These are phyloP conservation scores for Brachionus plicatilis DNA, from an alignment of 1,140 invertebrate genomes.

Conservation along the genomic window DNA sequence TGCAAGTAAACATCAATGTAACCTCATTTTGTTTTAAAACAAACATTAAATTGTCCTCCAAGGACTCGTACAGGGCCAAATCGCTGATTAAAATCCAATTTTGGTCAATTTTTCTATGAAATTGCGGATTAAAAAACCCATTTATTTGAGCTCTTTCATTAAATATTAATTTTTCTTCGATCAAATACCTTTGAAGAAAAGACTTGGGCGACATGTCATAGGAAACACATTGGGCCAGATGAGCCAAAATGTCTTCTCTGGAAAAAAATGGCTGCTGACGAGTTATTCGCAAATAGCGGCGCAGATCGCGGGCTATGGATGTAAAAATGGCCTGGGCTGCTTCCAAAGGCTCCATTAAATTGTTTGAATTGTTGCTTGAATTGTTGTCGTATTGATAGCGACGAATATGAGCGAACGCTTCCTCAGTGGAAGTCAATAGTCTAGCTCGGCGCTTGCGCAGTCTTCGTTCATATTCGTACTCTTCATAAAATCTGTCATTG, in stretches of 20 bases:
- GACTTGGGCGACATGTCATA: constrained; percentile 84
- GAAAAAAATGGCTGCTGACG: constrained; percentile 88
- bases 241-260: constrained; percentile 78
- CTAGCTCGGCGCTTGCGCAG: constrained; percentile 82
- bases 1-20: constrained; percentile 28
- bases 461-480: constrained; percentile 87
- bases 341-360: constrained; percentile 82
- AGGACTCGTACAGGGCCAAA: background rate
- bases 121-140: background rate
- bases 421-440: constrained; percentile 86
- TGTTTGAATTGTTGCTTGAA: constrained; percentile 45
- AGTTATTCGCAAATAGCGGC: constrained; percentile 90
- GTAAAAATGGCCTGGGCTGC: constrained; percentile 91
- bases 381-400: constrained; percentile 43
- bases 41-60: constrained; percentile 32
- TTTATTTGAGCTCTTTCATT: constrained; percentile 21
- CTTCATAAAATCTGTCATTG: constrained; percentile 77
- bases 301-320: constrained; percentile 83
- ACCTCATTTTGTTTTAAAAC: constrained; percentile 39
- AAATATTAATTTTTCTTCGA: constrained; percentile 61
- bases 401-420: constrained; percentile 91
- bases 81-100: constrained; percentile 34
- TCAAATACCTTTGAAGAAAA: constrained; percentile 68
- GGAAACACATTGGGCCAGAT: constrained; percentile 79
- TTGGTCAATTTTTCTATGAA: constrained; percentile 35